These are phyloP conservation scores for Xenops minutus DNA, from an alignment of 2,797 vertebrate genomes.

Conservation along the genomic window DNA sequence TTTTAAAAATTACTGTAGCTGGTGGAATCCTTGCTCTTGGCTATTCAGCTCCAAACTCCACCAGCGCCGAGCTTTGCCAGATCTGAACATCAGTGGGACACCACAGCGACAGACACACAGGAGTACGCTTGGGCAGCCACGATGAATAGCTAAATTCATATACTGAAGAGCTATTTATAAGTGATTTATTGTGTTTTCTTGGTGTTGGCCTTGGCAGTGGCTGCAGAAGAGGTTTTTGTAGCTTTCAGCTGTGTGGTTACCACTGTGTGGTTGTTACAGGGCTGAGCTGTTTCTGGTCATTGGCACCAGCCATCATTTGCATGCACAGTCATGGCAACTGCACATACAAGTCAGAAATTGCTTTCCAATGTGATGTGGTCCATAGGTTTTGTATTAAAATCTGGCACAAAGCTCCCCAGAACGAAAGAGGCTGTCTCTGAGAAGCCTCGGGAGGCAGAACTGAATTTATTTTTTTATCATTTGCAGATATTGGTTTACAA, in stretches of 20 bases:
- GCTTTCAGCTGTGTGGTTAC: not conserved
- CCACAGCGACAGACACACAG: rapidly evolving
- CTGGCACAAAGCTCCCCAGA: not conserved
- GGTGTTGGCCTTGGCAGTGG: not conserved
- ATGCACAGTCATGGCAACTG: not conserved
- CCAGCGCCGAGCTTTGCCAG: not conserved
- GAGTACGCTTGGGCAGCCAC: not conserved
- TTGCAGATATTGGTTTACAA: not conserved
- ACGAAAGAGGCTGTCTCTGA: not conserved
- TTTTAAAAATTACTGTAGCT: not conserved
- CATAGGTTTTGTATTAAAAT: not conserved
- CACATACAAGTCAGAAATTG: not conserved
- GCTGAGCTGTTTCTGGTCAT: not conserved
- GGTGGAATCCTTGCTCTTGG: not conserved
- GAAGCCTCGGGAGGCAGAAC: not conserved
- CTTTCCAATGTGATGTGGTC: not conserved
- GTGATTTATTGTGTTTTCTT: not conserved
- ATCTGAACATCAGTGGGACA: not conserved
- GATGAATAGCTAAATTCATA: rapidly evolving
- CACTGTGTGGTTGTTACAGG: not conserved
- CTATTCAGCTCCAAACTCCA: not conserved
- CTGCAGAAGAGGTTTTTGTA: not conserved
- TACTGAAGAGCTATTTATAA: not conserved
- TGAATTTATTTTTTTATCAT: not conserved
- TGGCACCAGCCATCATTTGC: not conserved